Evolutionary conservation across 2,113 vertebrate species (phyloP).

Genomic region (Pseudonaja textilis): DNA sequence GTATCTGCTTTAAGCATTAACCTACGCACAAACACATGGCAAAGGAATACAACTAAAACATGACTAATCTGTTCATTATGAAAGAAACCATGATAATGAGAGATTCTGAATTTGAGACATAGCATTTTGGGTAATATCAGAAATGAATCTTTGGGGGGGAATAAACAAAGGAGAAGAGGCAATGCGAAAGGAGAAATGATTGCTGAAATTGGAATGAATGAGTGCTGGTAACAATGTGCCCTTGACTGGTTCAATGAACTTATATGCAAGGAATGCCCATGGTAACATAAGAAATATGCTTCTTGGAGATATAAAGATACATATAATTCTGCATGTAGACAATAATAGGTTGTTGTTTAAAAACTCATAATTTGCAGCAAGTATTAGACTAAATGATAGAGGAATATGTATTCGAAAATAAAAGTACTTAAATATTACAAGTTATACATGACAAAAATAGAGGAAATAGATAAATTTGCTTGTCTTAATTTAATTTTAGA

Average conservation of each 20-base stretch:
- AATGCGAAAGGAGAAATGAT: background rate
- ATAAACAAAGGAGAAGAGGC: background rate
- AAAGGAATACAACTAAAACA: background rate
- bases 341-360: background rate
- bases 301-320: background rate
- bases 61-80: background rate
- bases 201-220: background rate
- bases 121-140: background rate
- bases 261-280: background rate
- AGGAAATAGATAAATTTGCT: background rate
- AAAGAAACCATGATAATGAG: background rate
- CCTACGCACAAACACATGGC: background rate
- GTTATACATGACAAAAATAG: background rate
- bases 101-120: background rate
- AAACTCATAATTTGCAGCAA: background rate
- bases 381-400: background rate
- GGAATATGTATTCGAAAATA: background rate
- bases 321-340: background rate
- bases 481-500: background rate
- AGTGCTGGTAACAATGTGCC: background rate
- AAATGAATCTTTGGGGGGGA: background rate
- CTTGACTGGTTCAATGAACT: background rate
- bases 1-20: background rate
- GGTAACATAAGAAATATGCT: background rate
- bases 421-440: background rate